Conservation (phyloP, 2,113 vertebrate species). For the Tautogolabrus adspersus region DNA sequence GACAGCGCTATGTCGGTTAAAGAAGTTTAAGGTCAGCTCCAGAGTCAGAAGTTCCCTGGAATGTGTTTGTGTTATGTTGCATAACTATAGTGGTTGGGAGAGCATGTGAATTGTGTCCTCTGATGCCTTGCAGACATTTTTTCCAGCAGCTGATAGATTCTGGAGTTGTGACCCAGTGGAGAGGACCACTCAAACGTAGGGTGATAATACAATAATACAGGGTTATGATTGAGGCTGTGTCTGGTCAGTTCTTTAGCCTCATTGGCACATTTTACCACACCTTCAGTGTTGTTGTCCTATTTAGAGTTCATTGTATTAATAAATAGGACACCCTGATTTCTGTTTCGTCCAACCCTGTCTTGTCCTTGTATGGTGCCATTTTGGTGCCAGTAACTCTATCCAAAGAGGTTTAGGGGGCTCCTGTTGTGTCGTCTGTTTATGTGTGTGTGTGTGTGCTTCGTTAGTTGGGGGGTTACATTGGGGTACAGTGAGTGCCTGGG, state of each 20-base stretch:
- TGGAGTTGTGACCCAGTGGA: slow-evolving; percentile 45
- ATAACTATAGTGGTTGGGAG: slow-evolving; percentile 52
- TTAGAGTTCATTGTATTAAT: slow-evolving; percentile 6
- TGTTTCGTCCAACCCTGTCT: not conserved
- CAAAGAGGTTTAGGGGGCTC: slow-evolving; percentile 26
- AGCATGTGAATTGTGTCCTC: slow-evolving; percentile 72
- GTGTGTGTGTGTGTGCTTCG: slow-evolving; percentile 6
- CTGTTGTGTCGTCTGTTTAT: slow-evolving; percentile 19
- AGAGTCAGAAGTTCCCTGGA: slow-evolving; percentile 43
- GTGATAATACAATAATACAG: slow-evolving; percentile 7
- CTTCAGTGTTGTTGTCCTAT: not conserved
- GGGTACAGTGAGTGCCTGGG: slow-evolving; percentile 45
- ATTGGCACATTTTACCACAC: not conserved
- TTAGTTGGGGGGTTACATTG: slow-evolving; percentile 11
- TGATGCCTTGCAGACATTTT: slow-evolving; percentile 47
- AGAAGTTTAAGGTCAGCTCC: slow-evolving; percentile 37
- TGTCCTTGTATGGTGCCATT: slow-evolving; percentile 14
- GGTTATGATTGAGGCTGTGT: not conserved
- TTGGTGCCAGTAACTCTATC: slow-evolving; percentile 11
- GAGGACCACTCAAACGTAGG: slow-evolving; percentile 15
- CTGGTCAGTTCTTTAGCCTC: not conserved
- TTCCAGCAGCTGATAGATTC: slow-evolving; percentile 72
- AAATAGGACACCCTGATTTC: not conserved
- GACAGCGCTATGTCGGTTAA: slow-evolving; percentile 18
- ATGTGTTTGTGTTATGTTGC: slow-evolving; percentile 58